Percentiles rank a stretch among this genome's conserved stretches.
Conservation (phyloP, 2,797 vertebrate species). For the Diplodus sargus region DNA sequence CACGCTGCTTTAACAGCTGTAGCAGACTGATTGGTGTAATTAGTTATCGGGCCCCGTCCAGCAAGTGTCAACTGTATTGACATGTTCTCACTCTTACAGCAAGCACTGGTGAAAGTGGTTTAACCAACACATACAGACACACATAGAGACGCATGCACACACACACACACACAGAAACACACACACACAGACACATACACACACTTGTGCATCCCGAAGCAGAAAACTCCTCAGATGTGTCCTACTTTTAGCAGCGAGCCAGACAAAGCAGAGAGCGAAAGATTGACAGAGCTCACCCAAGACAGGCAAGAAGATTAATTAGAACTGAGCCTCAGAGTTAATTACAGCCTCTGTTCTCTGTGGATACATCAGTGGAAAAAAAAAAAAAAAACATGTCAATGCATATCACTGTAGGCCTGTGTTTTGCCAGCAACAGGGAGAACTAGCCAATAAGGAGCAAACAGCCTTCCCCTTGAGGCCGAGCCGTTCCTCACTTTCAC, state of each 20-base stretch:
- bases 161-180: not conserved
- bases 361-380: slow-evolving; percentile 71
- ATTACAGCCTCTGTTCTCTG: slow-evolving; percentile 83
- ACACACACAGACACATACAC: not conserved
- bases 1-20: slow-evolving; percentile 65
- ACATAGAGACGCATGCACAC: not conserved
- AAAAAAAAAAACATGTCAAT: slow-evolving; percentile 59
- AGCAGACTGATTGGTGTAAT: slow-evolving; percentile 53
- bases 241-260: slow-evolving; percentile 51
- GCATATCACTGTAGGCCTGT: slow-evolving; percentile 48
- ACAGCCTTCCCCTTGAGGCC: slow-evolving; percentile 36
- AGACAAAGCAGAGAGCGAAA: slow-evolving; percentile 43
- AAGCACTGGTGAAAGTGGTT: slow-evolving; percentile 12
- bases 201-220: slow-evolving; percentile 22
- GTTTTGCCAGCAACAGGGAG: slow-evolving; percentile 56
- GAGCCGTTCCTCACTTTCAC: slow-evolving; percentile 48
- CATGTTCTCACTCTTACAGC: slow-evolving; percentile 40
- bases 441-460: slow-evolving; percentile 63
- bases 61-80: slow-evolving; percentile 53
- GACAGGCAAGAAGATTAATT: slow-evolving; percentile 79
- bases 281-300: slow-evolving; percentile 63
- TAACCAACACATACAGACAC: slow-evolving; percentile 5
- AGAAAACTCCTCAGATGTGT: slow-evolving; percentile 38
- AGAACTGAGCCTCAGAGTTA: slow-evolving; percentile 76
- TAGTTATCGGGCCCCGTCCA: slow-evolving; percentile 49